A percentile compares a stretch with the other conserved stretches of the same genome.
phyloP scores from a whole-genome alignment of 2,113 vertebrate species.

The Carassius auratus region DNA sequence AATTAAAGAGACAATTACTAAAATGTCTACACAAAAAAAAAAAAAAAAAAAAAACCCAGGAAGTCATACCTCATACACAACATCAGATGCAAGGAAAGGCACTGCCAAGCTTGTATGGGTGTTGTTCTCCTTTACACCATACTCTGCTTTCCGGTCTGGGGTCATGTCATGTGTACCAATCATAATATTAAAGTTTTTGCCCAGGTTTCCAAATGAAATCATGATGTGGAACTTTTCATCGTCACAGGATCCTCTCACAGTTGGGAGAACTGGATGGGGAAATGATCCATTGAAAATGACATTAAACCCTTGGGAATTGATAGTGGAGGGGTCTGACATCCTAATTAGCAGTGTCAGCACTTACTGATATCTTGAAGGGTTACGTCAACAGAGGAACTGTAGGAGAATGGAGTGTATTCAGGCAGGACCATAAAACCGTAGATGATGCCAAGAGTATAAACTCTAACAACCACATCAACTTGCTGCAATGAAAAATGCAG shows the following conservation, averaged over 20 bases:
- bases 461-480: conserved; percentile 49
- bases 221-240: conserved; percentile 61
- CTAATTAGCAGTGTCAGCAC: conserved; percentile 17
- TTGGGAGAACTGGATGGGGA: conserved; percentile 64
- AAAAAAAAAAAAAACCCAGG: too few species aligned
- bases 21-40: too few species aligned
- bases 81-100: conserved; percentile 57
- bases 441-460: conserved; percentile 65
- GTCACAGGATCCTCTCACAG: conserved; percentile 69
- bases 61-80: conserved; percentile 63
- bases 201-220: conserved; percentile 65
- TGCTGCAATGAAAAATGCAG: conserved; percentile 57
- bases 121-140: conserved; percentile 55
- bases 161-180: conserved; percentile 61
- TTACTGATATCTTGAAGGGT: conserved; percentile 71
- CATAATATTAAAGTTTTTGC: conserved; percentile 55
- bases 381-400: conserved; percentile 51
- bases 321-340: too few species aligned
- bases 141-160: conserved; percentile 41
- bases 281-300: background rate
- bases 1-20: background rate
- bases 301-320: background rate
- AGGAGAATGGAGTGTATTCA: conserved; percentile 65
- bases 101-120: conserved; percentile 67
- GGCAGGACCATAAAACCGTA: conserved; percentile 72